Evolutionary conservation across 2,888 invertebrate species (phyloP).

Genomic region (Tetramorium bicarinatum): DNA sequence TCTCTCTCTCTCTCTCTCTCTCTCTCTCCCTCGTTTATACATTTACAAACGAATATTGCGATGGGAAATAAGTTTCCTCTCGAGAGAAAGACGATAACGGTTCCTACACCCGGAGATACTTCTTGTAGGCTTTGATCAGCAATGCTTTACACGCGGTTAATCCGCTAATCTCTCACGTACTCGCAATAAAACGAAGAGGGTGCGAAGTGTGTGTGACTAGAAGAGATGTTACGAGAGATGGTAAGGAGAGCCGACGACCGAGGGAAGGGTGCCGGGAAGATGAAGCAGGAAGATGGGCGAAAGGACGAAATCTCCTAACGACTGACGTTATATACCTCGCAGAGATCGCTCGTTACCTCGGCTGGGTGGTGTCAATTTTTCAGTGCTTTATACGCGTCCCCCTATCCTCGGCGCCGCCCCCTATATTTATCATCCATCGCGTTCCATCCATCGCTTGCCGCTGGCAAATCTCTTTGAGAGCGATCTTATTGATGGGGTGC

Average conservation of each 20-base stretch:
- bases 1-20: not conserved
- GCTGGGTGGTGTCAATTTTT: constrained; percentile 73
- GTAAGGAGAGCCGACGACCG: constrained; percentile 25
- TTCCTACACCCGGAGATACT: constrained; percentile 51
- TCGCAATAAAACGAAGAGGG: constrained; percentile 64
- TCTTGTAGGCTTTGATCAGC: constrained; percentile 69
- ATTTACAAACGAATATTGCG: constrained; percentile 61
- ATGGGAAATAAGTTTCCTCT: constrained; percentile 56
- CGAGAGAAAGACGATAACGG: constrained; percentile 24
- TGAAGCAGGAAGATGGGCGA: not conserved
- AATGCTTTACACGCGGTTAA: constrained; percentile 69
- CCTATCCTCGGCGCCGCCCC: constrained; percentile 18
- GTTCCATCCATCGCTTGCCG: constrained; percentile 65
- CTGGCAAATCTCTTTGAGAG: constrained; percentile 75
- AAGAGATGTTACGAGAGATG: constrained; percentile 24
- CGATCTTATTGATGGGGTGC: constrained; percentile 75
- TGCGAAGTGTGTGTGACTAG: constrained; percentile 8
- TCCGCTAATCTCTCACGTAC: constrained; percentile 75
- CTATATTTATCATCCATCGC: constrained; percentile 71
- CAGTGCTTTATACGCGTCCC: constrained; percentile 66
- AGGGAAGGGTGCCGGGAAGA: not conserved
- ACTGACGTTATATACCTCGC: constrained; percentile 56
- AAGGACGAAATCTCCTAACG: constrained; percentile 54
- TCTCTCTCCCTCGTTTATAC: not conserved
- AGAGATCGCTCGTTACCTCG: constrained; percentile 67